Evolutionary conservation across 2,888 invertebrate genomes (phyloP), one percentile per base, ranked within the genome.

Genomic region (Parnassius orleans): DNA sequence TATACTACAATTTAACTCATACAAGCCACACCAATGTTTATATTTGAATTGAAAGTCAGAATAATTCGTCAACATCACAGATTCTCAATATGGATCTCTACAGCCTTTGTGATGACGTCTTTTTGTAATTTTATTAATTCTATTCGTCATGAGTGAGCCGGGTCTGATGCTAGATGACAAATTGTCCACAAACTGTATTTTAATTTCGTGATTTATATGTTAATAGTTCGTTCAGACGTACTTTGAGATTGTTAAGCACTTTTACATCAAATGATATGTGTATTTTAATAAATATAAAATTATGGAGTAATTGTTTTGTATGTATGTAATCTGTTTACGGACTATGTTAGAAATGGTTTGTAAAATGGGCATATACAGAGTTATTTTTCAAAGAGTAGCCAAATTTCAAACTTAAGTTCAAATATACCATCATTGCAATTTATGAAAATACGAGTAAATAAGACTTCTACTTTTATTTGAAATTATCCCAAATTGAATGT

Each of bases 61-160:
- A 81, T 83, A 80, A 80, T 83, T 76, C 79, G 78, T 83, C 81
- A 80, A 73, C 74, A 73, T 72, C 77, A 78, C 72, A 69, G 71
- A 69, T 72, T 75, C 76, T 71, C 69, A 69, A 69, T 69, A 68
- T 52, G 57, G 24, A 73, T 72, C 73, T 72, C 74, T 68, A 67
- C 69, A 70, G 68, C 66, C 71, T 71, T 71, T 69, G 70, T 66
- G 72, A 68, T 58, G 63, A 57, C 24, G 46, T 61, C 72, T 79
- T 80, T 79, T 81, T 79, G 75, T 80, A 69, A 72, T 77, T 79
- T 77, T 76, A 82, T 84, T 84, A 83, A 84, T 84, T 72, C 77
- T 68, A 84, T 83, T 68, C 70, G 75, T 82, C 83, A 80, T 70
- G 65, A 14, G 57, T 54, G 65, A 70, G 66, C 63, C 67, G 72